phyloP scores from a whole-genome alignment of 2,113 vertebrate genomes.

The Myotis davidii region DNA sequence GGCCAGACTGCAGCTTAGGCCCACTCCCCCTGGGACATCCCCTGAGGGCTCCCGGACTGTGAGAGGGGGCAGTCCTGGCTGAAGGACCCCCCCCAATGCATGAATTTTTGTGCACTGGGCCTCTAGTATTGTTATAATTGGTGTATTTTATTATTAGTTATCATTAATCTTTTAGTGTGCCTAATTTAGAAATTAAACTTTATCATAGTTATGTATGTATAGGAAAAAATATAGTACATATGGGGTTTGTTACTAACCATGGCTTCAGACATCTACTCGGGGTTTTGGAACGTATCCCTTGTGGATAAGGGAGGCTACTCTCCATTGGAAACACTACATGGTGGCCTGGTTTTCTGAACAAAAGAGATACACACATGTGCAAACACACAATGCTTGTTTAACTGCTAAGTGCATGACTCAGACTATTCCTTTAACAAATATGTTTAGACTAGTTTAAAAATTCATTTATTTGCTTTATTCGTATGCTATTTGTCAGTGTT shows the following conservation, averaged over 20 bases:
- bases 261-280: background rate
- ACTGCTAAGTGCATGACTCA: background rate
- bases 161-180: background rate
- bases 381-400: background rate
- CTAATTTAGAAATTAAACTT: background rate
- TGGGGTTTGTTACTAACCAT: background rate
- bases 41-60: too few relatives aligned
- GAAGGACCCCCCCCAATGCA: too few relatives aligned
- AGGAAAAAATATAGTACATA: background rate
- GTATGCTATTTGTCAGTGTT: background rate
- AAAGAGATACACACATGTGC: background rate
- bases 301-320: background rate
- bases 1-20: too few relatives aligned
- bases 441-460: constrained; percentile 25
- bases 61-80: too few relatives aligned
- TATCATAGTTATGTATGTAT: background rate
- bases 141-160: background rate
- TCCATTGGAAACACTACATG: background rate
- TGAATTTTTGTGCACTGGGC: too few relatives aligned
- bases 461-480: background rate
- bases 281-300: background rate
- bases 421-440: background rate
- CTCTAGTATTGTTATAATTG: background rate
- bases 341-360: constrained; percentile 1
- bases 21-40: too few relatives aligned